Percentiles rank a stretch among this genome's conserved stretches.
phyloP scores from a whole-genome alignment of 2,888 invertebrate species.

The Globia sparganii region DNA sequence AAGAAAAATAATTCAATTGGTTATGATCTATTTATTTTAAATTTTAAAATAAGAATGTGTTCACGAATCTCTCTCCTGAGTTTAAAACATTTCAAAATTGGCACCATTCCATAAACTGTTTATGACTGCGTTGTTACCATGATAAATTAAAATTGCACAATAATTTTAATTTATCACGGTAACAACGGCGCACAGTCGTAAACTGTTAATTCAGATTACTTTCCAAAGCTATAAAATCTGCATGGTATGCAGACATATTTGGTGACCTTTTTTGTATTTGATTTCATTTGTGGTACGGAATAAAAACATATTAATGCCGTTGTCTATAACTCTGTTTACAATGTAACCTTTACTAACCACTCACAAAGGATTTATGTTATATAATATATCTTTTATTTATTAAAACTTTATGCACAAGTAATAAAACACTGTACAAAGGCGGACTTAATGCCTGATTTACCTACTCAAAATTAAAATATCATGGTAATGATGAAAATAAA shows the following conservation, averaged over 20 bases:
- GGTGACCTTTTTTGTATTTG: background rate
- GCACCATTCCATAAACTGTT: conserved; percentile 50
- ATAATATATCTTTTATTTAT: background rate
- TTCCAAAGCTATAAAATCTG: conserved; percentile 11
- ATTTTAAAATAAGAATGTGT: background rate
- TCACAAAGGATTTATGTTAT: no score
- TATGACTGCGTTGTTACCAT: conserved; percentile 11
- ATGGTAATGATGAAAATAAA: background rate
- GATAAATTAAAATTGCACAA: conserved; percentile 24
- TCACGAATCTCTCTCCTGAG: conserved; percentile 29
- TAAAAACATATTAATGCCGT: background rate
- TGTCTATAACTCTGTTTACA: background rate
- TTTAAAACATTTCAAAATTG: conserved; percentile 33
- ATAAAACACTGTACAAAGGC: no score
- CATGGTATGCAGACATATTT: background rate
- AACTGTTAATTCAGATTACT: no score
- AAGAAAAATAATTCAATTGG: background rate
- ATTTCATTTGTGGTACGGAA: background rate
- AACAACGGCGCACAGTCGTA: no score
- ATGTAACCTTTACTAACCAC: conserved; percentile 30
- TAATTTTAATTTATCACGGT: no score
- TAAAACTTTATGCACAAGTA: no score
- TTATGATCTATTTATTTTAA: background rate
- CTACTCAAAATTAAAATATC: background rate
- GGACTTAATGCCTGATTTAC: no score